A percentile compares a stretch with the other conserved stretches of the same genome.
These are phyloP conservation scores for Cavia porcellus DNA, from an alignment of 2,113 vertebrate species.

Conservation along the genomic window DNA sequence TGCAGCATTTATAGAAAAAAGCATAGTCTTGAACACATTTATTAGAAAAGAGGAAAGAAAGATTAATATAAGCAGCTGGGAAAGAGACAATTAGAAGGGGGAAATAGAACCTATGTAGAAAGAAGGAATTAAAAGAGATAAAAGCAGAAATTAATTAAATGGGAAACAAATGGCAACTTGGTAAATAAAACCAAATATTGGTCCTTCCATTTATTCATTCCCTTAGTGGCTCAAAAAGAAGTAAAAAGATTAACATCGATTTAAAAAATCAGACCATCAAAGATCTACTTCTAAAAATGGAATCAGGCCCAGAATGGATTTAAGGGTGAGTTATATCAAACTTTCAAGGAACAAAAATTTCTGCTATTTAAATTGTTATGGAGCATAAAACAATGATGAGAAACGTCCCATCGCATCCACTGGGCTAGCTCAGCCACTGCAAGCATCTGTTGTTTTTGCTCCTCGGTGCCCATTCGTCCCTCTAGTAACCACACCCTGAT, in stretches of 20 bases:
- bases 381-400: slow-evolving; percentile 39
- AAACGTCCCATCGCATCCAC: neutral
- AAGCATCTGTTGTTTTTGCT: slow-evolving; percentile 52
- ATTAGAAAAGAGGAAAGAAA: slow-evolving; percentile 51
- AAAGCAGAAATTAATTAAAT: slow-evolving; percentile 76
- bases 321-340: slow-evolving; percentile 45
- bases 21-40: slow-evolving; percentile 44
- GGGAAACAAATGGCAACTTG: slow-evolving; percentile 70
- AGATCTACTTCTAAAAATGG: slow-evolving; percentile 65
- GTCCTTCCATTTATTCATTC: slow-evolving; percentile 55
- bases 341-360: slow-evolving; percentile 61
- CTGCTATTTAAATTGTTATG: slow-evolving; percentile 14
- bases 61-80: slow-evolving; percentile 31
- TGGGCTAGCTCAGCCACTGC: neutral
- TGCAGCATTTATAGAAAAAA: slow-evolving; percentile 63
- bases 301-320: slow-evolving; percentile 47
- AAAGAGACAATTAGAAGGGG: slow-evolving; percentile 49
- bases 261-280: slow-evolving; percentile 51
- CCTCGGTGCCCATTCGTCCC: neutral
- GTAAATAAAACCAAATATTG: slow-evolving; percentile 70
- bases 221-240: slow-evolving; percentile 54
- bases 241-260: slow-evolving; percentile 54
- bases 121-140: slow-evolving; percentile 72
- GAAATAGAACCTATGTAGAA: slow-evolving; percentile 1
- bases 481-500: neutral